Percentiles rank a stretch among this genome's conserved stretches.
Evolutionary conservation across 2,888 invertebrate species (phyloP).

Genomic region (Orthosia gothica): DNA sequence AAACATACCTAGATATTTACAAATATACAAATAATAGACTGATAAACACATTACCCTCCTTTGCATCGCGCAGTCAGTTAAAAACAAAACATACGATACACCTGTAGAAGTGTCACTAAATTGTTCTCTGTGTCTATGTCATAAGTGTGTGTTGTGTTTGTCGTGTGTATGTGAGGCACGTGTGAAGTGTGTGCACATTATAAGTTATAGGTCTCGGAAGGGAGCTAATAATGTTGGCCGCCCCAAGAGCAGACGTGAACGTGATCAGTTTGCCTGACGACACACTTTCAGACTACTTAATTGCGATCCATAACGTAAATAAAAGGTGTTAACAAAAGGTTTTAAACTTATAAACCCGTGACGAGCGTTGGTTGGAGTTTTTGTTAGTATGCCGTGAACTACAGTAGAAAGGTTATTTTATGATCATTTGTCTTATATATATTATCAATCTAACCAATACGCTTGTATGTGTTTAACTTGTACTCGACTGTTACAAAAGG

Average conservation of each 20-base stretch:
- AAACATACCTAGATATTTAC: no score
- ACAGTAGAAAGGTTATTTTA: background rate
- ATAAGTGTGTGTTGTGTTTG: background rate
- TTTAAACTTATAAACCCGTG: background rate
- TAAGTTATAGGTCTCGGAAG: slow-evolving; percentile 47
- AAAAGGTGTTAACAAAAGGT: no score
- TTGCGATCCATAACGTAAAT: background rate
- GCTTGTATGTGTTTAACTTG: no score
- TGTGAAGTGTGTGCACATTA: slow-evolving; percentile 11
- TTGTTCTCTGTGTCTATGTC: background rate
- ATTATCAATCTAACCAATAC: no score
- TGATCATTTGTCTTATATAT: background rate
- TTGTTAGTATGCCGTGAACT: background rate
- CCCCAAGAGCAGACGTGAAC: slow-evolving; percentile 69
- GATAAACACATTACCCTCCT: background rate
- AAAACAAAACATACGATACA: background rate
- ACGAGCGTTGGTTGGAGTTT: background rate
- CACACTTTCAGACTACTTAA: background rate
- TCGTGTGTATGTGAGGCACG: slow-evolving; percentile 12
- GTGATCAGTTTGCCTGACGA: slow-evolving; percentile 49
- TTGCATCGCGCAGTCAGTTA: background rate
- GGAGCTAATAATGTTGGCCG: slow-evolving; percentile 70
- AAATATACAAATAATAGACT: no score
- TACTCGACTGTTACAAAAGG: background rate
- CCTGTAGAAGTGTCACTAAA: background rate